Conservation (phyloP, 2,113 vertebrate species). For the Plecturocebus donacophilus region DNA sequence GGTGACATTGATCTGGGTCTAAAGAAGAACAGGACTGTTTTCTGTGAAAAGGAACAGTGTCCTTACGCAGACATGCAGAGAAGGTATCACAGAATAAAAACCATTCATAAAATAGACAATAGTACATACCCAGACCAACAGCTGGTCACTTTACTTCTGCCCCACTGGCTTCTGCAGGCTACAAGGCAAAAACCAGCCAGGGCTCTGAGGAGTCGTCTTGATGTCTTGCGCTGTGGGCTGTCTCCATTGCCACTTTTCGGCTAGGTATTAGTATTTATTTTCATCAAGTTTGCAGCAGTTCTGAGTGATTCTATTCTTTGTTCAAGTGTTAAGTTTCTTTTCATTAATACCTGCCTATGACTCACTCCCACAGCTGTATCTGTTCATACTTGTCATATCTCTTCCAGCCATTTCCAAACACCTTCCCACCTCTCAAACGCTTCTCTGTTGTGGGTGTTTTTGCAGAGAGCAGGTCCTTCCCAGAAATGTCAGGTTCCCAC, state of each 20-base stretch:
- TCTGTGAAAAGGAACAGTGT: not conserved
- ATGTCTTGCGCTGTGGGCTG: not conserved
- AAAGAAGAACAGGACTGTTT: not conserved
- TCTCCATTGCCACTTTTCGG: not conserved
- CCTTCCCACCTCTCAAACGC: not conserved
- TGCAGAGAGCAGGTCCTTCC: not conserved
- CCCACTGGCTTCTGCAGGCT: not conserved
- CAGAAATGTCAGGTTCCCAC: not conserved
- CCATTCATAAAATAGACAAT: not conserved
- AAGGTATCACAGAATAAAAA: not conserved
- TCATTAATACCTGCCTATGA: constrained; percentile 27
- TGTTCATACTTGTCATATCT: not conserved
- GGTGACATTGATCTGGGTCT: not conserved
- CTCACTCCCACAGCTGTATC: constrained; percentile 39
- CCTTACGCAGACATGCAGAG: not conserved
- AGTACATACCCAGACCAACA: not conserved
- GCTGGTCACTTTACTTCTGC: not conserved
- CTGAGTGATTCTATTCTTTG: constrained; percentile 41
- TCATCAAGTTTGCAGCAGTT: not conserved
- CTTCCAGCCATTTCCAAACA: not conserved
- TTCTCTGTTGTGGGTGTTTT: not conserved
- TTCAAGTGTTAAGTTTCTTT: constrained; percentile 43
- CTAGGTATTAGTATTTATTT: not conserved
- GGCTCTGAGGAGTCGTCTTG: not conserved
- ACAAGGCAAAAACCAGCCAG: not conserved